Base-by-base conservation (phyloP, 2,113 vertebrate species). In the Pseudorectes ferrugineus region DNA sequence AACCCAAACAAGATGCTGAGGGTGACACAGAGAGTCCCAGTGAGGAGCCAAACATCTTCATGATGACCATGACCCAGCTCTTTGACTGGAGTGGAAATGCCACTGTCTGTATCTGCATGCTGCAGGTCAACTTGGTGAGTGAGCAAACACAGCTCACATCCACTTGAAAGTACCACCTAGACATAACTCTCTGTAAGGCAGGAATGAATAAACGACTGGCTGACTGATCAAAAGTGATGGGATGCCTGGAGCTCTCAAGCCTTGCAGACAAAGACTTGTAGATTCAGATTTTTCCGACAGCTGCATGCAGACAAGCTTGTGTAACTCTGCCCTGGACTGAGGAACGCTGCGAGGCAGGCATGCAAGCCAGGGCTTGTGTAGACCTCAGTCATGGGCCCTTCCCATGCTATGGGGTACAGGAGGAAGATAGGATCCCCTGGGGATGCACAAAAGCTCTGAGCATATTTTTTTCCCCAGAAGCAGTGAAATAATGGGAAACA, bases 371-470 rank as follows among this genome's bases (percentile, higher is more conserved):
- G 45, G n/a, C 81, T 92, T 48, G 52, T 61, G 73, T 66, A 75
- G 45, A 17, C n/a, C 57, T 85, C 6, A 1, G 48, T 15, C 71
- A 33, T 3, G 1, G 26, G 31, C n/a, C 22, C 10, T 68, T 71
- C 31, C 57, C 3, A 0, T 0, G 0, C 4, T 26, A 0, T 4
- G 13, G 28, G 17, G 25, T 26, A 25, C 43, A 70, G 66, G 28
- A 52, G 29, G 35, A 71, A 65, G 67, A 75, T 1, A 9, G 31
- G 26, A 67, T 42, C 5, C 57, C 62, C 45, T 33, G 20, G 14
- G 68, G 48, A 38, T 5, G 5, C 43, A 65, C 24, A 55, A 61
- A 67, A 89, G 2, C 19, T 59, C 59, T 13, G 31, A 85, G 51
- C 4, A 22, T 0, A 0, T 18, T 67, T 68, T 75, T 89, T 89